Percentiles rank a stretch among this genome's conserved stretches.
Evolutionary conservation across 2,113 vertebrate species (phyloP).

Genomic region (Piprites chloris): DNA sequence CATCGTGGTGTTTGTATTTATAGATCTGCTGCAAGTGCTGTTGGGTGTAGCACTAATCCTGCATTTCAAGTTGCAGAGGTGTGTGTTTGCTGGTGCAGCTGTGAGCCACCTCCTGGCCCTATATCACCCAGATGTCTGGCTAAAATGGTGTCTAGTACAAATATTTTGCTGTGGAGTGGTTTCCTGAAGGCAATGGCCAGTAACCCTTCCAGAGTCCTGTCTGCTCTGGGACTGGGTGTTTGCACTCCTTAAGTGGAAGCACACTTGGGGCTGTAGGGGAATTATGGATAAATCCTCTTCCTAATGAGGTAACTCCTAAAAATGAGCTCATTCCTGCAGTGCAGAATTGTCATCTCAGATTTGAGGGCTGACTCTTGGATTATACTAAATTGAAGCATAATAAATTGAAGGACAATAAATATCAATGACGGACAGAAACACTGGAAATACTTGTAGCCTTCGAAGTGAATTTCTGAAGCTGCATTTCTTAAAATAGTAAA

Average conservation of each 20-base stretch:
- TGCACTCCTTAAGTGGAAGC: background rate
- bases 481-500: background rate
- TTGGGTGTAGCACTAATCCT: background rate
- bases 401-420: background rate
- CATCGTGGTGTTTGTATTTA: background rate
- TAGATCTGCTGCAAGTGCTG: background rate
- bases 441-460: background rate
- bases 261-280: background rate
- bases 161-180: background rate
- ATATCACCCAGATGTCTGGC: background rate
- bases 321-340: background rate
- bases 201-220: background rate
- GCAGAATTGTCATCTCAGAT: background rate
- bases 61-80: background rate
- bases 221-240: background rate
- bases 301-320: background rate
- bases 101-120: rapidly evolving
- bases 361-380: background rate
- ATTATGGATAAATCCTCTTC: background rate
- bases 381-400: background rate
- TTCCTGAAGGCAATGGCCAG: background rate
- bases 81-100: background rate
- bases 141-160: background rate
- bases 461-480: background rate
- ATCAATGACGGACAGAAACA: background rate